Conservation (phyloP, 1,140 invertebrate species). For the Drosophila littoralis region DNA sequence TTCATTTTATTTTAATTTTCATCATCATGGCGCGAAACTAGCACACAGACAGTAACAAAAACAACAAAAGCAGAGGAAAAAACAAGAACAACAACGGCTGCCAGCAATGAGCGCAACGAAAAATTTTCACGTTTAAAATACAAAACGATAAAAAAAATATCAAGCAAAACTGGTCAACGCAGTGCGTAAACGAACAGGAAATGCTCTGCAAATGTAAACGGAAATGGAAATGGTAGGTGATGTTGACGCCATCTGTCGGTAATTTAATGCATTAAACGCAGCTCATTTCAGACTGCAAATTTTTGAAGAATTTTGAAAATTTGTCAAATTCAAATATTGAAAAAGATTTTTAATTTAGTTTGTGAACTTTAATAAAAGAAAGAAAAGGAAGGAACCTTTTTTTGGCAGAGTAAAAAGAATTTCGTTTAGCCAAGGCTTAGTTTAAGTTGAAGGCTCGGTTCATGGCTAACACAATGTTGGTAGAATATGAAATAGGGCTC, state of each 20-base stretch:
- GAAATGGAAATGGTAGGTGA: slow-evolving; percentile 6
- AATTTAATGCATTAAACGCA: slow-evolving; percentile 4
- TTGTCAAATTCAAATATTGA: too few species aligned
- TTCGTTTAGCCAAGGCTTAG: too few species aligned
- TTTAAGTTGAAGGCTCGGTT: too few species aligned
- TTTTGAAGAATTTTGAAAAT: too few species aligned
- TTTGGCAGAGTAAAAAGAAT: too few species aligned
- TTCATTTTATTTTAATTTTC: slow-evolving; percentile 83
- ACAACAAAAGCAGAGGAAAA: slow-evolving; percentile 30
- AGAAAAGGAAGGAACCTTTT: too few species aligned
- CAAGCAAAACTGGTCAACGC: slow-evolving; percentile 36
- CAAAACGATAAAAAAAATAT: slow-evolving; percentile 77
- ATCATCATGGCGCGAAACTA: slow-evolving; percentile 80
- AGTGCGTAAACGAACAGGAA: slow-evolving; percentile 2
- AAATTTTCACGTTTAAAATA: slow-evolving; percentile 77
- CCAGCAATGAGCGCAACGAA: slow-evolving; percentile 43
- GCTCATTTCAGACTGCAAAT: not conserved
- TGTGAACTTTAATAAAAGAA: too few species aligned
- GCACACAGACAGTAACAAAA: slow-evolving; percentile 55
- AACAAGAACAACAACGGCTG: slow-evolving; percentile 28
- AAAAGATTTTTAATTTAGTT: too few species aligned
- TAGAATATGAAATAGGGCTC: too few species aligned
- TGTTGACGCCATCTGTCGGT: slow-evolving; percentile 1
- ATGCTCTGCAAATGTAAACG: slow-evolving; percentile 31
- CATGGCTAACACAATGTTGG: too few species aligned